A percentile compares a stretch with the other conserved stretches of the same genome.
Conservation (phyloP, 2,113 vertebrate species). For the Pycnonotus jocosus region DNA sequence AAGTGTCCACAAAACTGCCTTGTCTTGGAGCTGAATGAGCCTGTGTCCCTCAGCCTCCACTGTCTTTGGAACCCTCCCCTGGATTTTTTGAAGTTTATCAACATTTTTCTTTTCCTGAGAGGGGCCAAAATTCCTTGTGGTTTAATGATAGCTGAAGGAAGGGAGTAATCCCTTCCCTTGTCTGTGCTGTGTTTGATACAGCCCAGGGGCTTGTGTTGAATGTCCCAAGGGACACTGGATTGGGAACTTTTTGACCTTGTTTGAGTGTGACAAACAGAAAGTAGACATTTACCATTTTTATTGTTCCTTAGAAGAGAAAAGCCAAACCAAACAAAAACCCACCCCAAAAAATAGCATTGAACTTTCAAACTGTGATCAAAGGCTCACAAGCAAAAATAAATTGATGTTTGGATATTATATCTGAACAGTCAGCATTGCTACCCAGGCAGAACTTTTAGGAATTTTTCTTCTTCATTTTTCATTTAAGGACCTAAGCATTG, state of each 20-base stretch:
- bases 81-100: not conserved
- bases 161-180: not conserved
- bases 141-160: not conserved
- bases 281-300: not conserved
- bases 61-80: not conserved
- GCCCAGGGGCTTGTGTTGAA: not conserved
- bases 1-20: not conserved
- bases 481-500: not conserved
- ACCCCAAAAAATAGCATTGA: not conserved
- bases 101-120: not conserved
- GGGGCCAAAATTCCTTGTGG: not conserved
- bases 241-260: not conserved
- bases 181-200: not conserved
- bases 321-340: not conserved
- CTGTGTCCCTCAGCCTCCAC: rapidly evolving
- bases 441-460: not conserved
- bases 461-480: not conserved
- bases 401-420: not conserved
- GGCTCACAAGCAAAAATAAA: not conserved
- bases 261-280: not conserved
- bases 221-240: not conserved
- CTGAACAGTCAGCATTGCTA: not conserved
- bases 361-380: not conserved
- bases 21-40: not conserved
- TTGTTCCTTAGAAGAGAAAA: not conserved